Percentiles rank a stretch among this genome's conserved stretches.
These are phyloP conservation scores for Corythaixoides concolor DNA, from an alignment of 2,113 vertebrate genomes.

Conservation along the genomic window DNA sequence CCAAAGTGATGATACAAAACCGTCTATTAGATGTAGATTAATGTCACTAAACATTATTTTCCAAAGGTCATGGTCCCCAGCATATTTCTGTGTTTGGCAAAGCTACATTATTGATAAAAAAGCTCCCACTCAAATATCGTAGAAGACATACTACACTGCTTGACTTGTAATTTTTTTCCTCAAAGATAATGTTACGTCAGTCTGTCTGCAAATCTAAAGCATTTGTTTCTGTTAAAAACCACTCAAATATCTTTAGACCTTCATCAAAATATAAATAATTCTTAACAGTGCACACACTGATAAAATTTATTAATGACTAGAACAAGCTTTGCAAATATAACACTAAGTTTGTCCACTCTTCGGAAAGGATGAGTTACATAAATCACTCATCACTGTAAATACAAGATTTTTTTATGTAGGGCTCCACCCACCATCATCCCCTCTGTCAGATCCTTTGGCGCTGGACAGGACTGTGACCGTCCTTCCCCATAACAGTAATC, in stretches of 20 bases:
- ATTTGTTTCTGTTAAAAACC: background rate
- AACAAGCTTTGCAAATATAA: background rate
- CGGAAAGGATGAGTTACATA: background rate
- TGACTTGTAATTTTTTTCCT: background rate
- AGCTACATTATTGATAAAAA: constrained; percentile 61
- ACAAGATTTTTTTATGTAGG: background rate
- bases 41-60: constrained; percentile 54
- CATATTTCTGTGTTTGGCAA: constrained; percentile 26
- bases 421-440: background rate
- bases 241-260: background rate
- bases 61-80: constrained; percentile 4
- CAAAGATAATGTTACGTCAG: background rate
- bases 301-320: background rate
- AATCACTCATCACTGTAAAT: background rate
- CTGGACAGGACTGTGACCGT: background rate
- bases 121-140: constrained; percentile 29
- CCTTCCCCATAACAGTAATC: background rate
- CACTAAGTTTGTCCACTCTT: background rate
- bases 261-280: background rate
- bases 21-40: constrained; percentile 48
- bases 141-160: background rate
- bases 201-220: constrained; percentile 3
- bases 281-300: background rate
- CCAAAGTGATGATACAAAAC: constrained; percentile 15
- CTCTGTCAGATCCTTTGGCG: background rate